phyloP scores from a whole-genome alignment of 2,888 invertebrate species.

The Lycaena phlaeas region DNA sequence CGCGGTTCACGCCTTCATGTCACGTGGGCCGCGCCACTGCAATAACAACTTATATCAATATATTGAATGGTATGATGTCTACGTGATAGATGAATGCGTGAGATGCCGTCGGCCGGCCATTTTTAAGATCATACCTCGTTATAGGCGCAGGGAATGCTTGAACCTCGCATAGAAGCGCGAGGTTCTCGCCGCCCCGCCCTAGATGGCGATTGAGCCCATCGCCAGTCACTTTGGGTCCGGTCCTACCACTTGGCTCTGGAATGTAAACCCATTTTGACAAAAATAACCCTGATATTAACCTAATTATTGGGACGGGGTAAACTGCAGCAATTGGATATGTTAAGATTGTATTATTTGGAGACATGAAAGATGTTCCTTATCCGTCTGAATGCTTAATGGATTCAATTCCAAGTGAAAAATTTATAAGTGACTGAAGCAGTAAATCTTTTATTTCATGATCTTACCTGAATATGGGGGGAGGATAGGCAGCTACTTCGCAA shows the following conservation, averaged over 20 bases:
- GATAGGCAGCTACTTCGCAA: constrained; percentile 70
- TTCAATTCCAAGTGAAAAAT: constrained; percentile 74
- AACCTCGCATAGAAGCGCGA: constrained; percentile 82
- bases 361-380: constrained; percentile 74
- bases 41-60: constrained; percentile 69
- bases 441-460: too few relatives aligned
- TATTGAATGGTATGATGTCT: constrained; percentile 55
- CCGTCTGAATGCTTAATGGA: constrained; percentile 74
- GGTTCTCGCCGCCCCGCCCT: constrained; percentile 53
- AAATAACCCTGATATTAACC: constrained; percentile 69
- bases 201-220: constrained; percentile 74
- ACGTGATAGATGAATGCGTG: constrained; percentile 68
- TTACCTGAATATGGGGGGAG: constrained; percentile 67
- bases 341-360: constrained; percentile 65
- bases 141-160: constrained; percentile 85
- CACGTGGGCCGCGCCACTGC: constrained; percentile 58
- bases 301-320: constrained; percentile 80
- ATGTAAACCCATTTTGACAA: constrained; percentile 42
- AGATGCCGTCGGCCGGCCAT: constrained; percentile 52
- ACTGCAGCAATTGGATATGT: constrained; percentile 79
- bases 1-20: constrained; percentile 67
- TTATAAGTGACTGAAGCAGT: too few relatives aligned
- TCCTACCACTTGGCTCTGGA: constrained; percentile 81
- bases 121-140: constrained; percentile 77
- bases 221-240: constrained; percentile 77